Base-by-base conservation (phyloP, 2,113 vertebrate genomes). In the Mola mola region DNA sequence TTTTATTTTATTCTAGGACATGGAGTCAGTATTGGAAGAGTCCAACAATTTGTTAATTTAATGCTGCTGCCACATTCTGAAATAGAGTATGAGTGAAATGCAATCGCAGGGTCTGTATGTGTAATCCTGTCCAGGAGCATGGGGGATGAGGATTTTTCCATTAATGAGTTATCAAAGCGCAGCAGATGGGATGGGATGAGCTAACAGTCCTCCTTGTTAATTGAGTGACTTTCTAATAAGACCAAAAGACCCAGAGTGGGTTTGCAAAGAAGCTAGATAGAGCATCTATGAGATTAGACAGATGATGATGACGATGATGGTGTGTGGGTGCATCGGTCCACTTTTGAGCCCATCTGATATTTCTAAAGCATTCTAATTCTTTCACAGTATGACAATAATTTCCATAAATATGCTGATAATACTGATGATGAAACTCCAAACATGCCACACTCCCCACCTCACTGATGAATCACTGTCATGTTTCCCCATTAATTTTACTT, bases 101-200 rank as follows among this genome's bases (percentile, higher is more conserved):
- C 85, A 84, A 84, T 87, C 60, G 36, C 46, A 46, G 66, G 64
- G 56, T 63, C 47, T 82, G 56, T 60, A 33, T 87, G 75, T 85
- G 80, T 90, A 91, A 91, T 91, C 79, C 85, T 83, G 85, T 85
- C 87, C 84, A 82, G 84, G 75, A 86, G 88, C 82, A 69, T 48
- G 49, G 59, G 71, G 79, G 82, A 81, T 81, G 82, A 79, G 78
- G 77, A 75, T 82, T 84, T 47, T 69, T 40, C 69, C 78, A 88
- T 90, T 90, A 91, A 92, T 89, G 83, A 87, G 76, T 91, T 89
- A 91, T 93, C 90, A 90, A 87, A 87, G 84, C 68, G 9, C 52
- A 82, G 82, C 89, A 92, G 89, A 91, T 91, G 91, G 87, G 62
- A 52, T 55, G 75, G 66, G 76, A 82, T 88, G 83, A 90, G 78